Conservation (phyloP, 2,888 invertebrate genomes). For the Heliconius ethilla region DNA sequence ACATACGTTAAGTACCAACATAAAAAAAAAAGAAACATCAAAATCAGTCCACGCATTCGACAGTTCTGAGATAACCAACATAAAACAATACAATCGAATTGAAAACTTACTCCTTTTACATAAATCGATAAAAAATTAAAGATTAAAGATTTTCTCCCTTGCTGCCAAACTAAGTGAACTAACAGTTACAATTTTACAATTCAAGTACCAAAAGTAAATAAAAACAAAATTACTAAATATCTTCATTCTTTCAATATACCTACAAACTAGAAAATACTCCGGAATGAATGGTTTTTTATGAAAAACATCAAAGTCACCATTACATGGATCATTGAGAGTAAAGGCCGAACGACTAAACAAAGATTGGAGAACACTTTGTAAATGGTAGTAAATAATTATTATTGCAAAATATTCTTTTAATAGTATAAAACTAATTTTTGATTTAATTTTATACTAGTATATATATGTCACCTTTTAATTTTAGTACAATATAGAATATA, state of each 20-base stretch:
- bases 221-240: background rate
- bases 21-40: no score
- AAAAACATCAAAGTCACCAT: constrained; percentile 16
- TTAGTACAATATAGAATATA: background rate
- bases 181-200: background rate
- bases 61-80: no score
- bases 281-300: constrained; percentile 19
- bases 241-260: background rate
- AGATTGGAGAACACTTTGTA: background rate
- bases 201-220: no score
- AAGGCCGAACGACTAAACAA: constrained; percentile 10
- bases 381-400: background rate
- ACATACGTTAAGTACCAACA: no score
- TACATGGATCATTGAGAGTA: constrained; percentile 21
- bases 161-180: background rate
- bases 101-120: no score
- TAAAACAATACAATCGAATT: no score
- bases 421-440: background rate
- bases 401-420: background rate
- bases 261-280: constrained; percentile 1
- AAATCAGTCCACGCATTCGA: no score
- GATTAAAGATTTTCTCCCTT: background rate
- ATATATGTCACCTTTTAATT: background rate
- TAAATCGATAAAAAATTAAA: no score
- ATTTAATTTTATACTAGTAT: no score